Evolutionary conservation across 1,140 invertebrate genomes (phyloP).

Genomic region (Drosophila tani): DNA sequence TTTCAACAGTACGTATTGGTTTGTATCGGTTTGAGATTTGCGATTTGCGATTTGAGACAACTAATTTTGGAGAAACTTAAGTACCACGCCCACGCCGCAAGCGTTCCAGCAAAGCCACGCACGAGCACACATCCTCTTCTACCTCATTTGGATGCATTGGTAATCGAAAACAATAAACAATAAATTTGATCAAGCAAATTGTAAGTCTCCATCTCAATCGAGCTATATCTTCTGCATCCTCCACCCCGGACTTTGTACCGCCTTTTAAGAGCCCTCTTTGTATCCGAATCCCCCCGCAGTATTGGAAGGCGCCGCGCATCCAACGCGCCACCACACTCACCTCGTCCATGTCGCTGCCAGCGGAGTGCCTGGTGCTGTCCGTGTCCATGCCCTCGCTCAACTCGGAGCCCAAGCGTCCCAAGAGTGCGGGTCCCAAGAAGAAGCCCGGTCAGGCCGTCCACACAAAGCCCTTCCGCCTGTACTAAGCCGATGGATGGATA

Average conservation of each 20-base stretch:
- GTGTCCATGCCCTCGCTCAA: constrained; percentile 84
- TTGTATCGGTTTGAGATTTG: constrained; percentile 30
- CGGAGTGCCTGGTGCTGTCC: constrained; percentile 82
- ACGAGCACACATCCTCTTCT: constrained; percentile 70
- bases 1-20: constrained; percentile 45
- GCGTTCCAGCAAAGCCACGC: constrained; percentile 59
- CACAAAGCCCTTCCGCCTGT: constrained; percentile 82
- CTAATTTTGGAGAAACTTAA: constrained; percentile 54
- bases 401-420: constrained; percentile 76
- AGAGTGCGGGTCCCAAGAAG: constrained; percentile 82
- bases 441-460: constrained; percentile 78
- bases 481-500: constrained; percentile 44
- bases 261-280: constrained; percentile 2
- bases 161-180: constrained; percentile 67
- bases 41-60: constrained; percentile 24
- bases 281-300: constrained; percentile 51
- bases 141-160: constrained; percentile 78
- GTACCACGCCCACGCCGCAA: constrained; percentile 70
- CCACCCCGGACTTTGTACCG: background rate
- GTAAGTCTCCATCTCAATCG: constrained; percentile 72
- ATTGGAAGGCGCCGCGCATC: constrained; percentile 82
- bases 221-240: constrained; percentile 36
- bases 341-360: constrained; percentile 84
- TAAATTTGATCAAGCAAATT: constrained; percentile 69
- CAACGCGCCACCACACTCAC: constrained; percentile 81